phyloP scores from a whole-genome alignment of 1,140 invertebrate species.

The Lamellibrachia luymesi region DNA sequence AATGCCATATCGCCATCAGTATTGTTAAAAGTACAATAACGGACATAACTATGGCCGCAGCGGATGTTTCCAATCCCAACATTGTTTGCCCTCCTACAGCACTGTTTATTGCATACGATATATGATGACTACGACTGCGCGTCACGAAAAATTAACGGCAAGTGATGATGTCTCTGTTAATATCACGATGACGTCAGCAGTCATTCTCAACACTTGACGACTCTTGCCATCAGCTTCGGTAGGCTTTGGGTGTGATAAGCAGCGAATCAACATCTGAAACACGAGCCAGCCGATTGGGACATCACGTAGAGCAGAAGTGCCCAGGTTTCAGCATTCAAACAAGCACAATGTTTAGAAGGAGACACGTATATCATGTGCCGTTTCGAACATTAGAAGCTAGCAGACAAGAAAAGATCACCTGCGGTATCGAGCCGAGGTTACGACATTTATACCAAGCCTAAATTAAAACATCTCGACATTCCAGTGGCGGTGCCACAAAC shows the following conservation, averaged over 20 bases:
- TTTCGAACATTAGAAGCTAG: too few relatives aligned
- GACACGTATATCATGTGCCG: too few relatives aligned
- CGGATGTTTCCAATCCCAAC: neutral
- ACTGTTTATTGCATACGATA: neutral
- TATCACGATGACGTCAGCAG: neutral
- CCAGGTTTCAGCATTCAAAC: too few relatives aligned
- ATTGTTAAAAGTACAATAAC: neutral
- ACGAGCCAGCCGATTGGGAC: neutral
- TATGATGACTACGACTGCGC: neutral
- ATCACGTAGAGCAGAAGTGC: neutral
- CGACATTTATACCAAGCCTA: too few relatives aligned
- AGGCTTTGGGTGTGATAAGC: constrained; percentile 36
- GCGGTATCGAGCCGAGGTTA: too few relatives aligned
- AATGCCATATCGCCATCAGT: neutral
- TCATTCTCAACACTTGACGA: neutral
- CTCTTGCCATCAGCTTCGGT: constrained; percentile 29
- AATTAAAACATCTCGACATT: too few relatives aligned
- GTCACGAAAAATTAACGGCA: neutral
- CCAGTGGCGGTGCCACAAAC: too few relatives aligned
- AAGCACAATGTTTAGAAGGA: too few relatives aligned
- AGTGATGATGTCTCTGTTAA: neutral
- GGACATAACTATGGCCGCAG: neutral
- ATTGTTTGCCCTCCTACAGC: neutral
- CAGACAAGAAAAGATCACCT: too few relatives aligned
- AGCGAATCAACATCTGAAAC: constrained; percentile 30